phyloP scores from a whole-genome alignment of 2,888 invertebrate genomes.

The Cephus rjabovi region DNA sequence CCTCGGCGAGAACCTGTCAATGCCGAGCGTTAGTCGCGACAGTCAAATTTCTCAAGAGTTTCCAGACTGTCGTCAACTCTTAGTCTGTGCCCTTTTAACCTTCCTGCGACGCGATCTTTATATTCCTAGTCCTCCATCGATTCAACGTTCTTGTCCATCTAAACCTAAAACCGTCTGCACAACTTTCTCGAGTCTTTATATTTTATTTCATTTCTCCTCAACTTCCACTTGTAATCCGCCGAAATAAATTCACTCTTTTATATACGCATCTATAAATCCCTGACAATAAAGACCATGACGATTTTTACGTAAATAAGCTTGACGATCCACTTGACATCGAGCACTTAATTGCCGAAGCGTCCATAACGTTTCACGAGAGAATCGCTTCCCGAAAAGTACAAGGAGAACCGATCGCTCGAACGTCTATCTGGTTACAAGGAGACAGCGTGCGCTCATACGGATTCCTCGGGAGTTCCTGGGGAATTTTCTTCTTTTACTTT shows the following conservation, averaged over 20 bases:
- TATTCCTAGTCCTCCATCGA: not conserved
- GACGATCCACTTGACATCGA: not conserved
- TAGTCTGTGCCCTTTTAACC: not conserved
- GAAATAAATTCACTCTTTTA: not conserved
- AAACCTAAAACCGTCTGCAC: not conserved
- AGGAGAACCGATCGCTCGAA: not conserved
- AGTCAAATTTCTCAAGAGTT: not conserved
- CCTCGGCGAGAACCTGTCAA: slow-evolving; percentile 41
- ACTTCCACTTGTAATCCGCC: not conserved
- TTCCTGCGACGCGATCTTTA: not conserved
- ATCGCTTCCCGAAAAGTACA: not conserved
- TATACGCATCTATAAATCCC: not conserved
- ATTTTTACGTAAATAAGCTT: not conserved
- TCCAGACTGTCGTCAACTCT: not conserved
- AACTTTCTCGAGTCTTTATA: not conserved
- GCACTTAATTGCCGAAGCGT: not conserved
- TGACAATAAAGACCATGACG: not conserved
- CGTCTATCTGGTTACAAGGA: not conserved
- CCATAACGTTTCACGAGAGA: not conserved
- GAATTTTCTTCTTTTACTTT: not conserved
- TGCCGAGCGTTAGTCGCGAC: slow-evolving; percentile 16
- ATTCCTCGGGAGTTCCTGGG: not conserved
- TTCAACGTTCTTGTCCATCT: not conserved
- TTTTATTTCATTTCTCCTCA: not conserved
- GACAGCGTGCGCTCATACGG: not conserved